Percentiles rank a stretch among this genome's conserved stretches.
Evolutionary conservation across 1,140 invertebrate species (phyloP).

Genomic region (Calycopis cecrops): DNA sequence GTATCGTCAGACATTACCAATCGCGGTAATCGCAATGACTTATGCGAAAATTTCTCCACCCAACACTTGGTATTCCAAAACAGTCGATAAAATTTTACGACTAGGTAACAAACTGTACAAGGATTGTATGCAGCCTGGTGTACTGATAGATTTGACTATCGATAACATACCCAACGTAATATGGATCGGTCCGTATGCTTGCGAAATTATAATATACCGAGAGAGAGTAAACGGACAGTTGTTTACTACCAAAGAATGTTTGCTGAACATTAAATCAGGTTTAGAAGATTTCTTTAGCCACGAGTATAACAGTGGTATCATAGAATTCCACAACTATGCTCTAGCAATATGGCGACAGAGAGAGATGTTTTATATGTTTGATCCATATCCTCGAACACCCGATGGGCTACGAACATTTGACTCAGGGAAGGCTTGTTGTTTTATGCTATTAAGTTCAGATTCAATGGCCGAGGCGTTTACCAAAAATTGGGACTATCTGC

Average conservation of each 20-base stretch:
- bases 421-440: slow-evolving; percentile 67
- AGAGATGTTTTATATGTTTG: slow-evolving; percentile 75
- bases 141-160: slow-evolving; percentile 63
- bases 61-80: slow-evolving; percentile 73
- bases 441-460: slow-evolving; percentile 69
- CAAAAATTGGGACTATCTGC: slow-evolving; percentile 70
- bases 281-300: slow-evolving; percentile 65
- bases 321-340: slow-evolving; percentile 68
- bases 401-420: slow-evolving; percentile 57
- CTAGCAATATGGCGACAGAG: slow-evolving; percentile 73
- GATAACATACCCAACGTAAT: slow-evolving; percentile 75
- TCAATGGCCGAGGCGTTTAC: slow-evolving; percentile 60
- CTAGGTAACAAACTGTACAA: slow-evolving; percentile 71
- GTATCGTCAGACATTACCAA: slow-evolving; percentile 70
- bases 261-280: slow-evolving; percentile 57
- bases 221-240: slow-evolving; percentile 69
- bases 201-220: slow-evolving; percentile 73
- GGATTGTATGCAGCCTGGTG: slow-evolving; percentile 61
- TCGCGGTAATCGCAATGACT: slow-evolving; percentile 69
- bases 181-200: slow-evolving; percentile 70
- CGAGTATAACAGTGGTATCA: slow-evolving; percentile 67
- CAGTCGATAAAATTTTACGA: slow-evolving; percentile 74
- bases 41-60: slow-evolving; percentile 75
- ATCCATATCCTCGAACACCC: slow-evolving; percentile 69
- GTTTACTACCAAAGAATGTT: slow-evolving; percentile 67